Conservation (phyloP, 2,797 vertebrate genomes). For the Aselliscus stoliczkanus region DNA sequence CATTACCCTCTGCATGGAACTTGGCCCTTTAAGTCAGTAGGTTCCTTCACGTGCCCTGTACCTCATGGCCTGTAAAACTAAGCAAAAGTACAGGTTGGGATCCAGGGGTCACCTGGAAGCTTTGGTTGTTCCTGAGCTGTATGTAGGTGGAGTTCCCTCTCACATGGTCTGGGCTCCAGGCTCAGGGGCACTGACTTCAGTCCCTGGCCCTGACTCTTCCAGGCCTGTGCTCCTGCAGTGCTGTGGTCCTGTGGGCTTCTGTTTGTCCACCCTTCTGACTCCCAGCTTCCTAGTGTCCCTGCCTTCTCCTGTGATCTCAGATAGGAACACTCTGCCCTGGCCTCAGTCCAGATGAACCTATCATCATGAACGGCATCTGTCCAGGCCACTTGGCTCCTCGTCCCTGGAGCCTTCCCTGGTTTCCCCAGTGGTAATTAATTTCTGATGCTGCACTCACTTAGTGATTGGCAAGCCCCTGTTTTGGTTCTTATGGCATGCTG, state of each 20-base stretch:
- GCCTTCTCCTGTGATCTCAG: background rate
- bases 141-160: background rate
- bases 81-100: background rate
- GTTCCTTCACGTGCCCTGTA: background rate
- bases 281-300: no score
- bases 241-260: background rate
- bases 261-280: background rate
- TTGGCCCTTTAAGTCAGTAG: background rate
- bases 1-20: background rate
- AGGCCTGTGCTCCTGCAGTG: background rate
- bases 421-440: background rate
- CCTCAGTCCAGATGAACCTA: background rate
- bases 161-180: background rate
- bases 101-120: background rate
- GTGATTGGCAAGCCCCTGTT: background rate
- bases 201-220: background rate
- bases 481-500: accelerated
- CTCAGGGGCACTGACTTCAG: background rate
- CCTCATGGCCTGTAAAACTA: background rate
- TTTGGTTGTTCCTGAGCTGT: background rate
- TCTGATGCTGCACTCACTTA: background rate
- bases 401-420: background rate
- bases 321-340: background rate
- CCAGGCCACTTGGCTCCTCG: background rate
- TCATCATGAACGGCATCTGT: background rate